These are phyloP conservation scores for Tragelaphus buxtoni DNA, from an alignment of 2,113 vertebrate genomes.

Conservation along the genomic window DNA sequence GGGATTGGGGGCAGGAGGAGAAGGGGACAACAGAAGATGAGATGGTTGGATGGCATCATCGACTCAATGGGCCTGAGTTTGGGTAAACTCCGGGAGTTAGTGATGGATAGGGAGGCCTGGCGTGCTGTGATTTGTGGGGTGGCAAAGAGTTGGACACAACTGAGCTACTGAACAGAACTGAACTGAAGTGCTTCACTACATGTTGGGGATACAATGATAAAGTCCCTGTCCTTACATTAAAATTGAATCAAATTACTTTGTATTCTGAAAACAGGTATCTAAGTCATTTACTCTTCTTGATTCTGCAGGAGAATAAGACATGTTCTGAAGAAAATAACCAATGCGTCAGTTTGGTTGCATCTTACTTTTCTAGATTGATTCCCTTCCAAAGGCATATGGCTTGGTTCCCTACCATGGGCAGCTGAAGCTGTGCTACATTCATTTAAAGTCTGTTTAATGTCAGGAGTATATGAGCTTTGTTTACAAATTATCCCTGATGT, in stretches of 20 bases:
- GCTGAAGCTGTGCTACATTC: neutral
- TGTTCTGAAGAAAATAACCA: neutral
- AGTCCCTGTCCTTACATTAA: neutral
- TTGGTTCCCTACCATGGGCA: neutral
- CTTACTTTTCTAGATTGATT: neutral
- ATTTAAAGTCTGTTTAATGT: neutral
- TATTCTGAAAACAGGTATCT: neutral
- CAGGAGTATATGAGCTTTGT: neutral
- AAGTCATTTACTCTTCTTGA: neutral
- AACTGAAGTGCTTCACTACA: neutral
- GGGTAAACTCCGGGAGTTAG: too few species aligned
- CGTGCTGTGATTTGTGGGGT: too few species aligned
- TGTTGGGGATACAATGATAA: neutral
- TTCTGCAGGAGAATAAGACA: neutral
- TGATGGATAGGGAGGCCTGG: too few species aligned
- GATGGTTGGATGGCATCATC: too few species aligned
- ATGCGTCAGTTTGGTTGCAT: neutral
- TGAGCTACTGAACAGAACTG: too few species aligned
- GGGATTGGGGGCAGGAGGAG: too few species aligned
- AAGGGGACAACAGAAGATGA: fast-evolving
- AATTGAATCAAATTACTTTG: neutral
- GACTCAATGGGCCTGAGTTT: too few species aligned
- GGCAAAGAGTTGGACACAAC: too few species aligned
- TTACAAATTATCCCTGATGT: neutral
- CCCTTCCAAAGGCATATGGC: neutral